These are phyloP conservation scores for Callospermophilus lateralis DNA, from an alignment of 2,113 vertebrate species.

Conservation along the genomic window DNA sequence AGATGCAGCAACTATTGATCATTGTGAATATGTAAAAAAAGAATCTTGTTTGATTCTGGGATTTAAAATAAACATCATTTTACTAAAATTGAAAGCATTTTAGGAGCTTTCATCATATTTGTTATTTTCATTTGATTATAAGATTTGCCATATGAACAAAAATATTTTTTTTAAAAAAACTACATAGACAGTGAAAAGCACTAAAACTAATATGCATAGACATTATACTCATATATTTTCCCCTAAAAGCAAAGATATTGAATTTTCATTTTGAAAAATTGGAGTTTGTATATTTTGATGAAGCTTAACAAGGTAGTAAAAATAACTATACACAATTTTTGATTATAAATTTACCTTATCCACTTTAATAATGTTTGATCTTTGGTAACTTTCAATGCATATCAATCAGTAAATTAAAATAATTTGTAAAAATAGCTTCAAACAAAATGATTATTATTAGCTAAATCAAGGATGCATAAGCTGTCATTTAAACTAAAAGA, in stretches of 20 bases:
- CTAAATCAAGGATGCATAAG: slow-evolving; percentile 32
- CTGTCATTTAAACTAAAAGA: slow-evolving; percentile 20
- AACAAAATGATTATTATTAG: slow-evolving; percentile 53
- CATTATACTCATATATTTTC: not conserved
- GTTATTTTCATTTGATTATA: not conserved
- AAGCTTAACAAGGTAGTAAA: slow-evolving; percentile 25
- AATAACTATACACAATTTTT: not conserved
- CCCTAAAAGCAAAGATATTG: not conserved
- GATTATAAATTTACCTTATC: slow-evolving; percentile 7
- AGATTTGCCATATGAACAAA: not conserved
- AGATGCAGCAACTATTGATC: not conserved
- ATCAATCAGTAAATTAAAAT: slow-evolving; percentile 26
- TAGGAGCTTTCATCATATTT: not conserved
- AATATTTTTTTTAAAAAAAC: slow-evolving; percentile 31
- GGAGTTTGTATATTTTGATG: not conserved
- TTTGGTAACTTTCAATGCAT: not conserved
- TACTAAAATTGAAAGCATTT: not conserved
- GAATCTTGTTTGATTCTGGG: not conserved
- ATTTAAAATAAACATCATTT: slow-evolving; percentile 25
- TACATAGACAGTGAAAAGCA: not conserved
- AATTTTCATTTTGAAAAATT: slow-evolving; percentile 47
- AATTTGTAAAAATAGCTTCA: slow-evolving; percentile 39
- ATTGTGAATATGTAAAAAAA: not conserved
- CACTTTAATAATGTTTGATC: slow-evolving; percentile 6
- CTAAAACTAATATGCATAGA: not conserved